phyloP scores from a whole-genome alignment of 2,888 invertebrate species.

The Drosophila sordidula region DNA sequence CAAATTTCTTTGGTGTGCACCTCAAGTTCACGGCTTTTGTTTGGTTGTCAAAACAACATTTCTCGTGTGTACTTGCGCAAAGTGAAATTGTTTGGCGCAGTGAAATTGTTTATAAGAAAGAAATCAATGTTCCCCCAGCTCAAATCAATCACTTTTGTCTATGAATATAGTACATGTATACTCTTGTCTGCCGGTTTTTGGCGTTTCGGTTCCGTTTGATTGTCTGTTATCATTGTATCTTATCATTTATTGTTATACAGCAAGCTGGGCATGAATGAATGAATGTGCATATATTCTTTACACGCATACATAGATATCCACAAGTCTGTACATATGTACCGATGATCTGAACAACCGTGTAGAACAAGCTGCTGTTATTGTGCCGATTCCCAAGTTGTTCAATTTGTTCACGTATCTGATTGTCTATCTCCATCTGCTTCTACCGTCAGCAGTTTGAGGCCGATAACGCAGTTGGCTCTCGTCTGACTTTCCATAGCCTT shows the following conservation, averaged over 20 bases:
- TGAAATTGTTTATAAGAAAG: conserved; percentile 37
- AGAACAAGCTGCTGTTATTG: conserved; percentile 47
- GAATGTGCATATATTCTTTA: background rate
- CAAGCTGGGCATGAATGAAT: conserved; percentile 28
- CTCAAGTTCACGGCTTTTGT: conserved; percentile 70
- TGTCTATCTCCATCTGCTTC: conserved; percentile 27
- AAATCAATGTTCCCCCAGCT: conserved; percentile 17
- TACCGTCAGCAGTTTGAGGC: conserved; percentile 24
- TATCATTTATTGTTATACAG: conserved; percentile 45
- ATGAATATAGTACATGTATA: background rate
- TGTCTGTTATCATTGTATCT: conserved; percentile 37
- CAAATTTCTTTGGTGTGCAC: conserved; percentile 32
- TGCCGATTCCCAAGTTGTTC: conserved; percentile 66
- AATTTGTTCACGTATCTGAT: conserved; percentile 53
- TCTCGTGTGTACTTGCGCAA: conserved; percentile 45
- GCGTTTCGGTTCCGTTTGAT: conserved; percentile 6
- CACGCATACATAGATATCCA: conserved; percentile 3
- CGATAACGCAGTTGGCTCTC: conserved; percentile 34
- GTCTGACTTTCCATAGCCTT: conserved; percentile 14
- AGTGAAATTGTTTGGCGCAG: conserved; percentile 52
- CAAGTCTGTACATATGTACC: conserved; percentile 19
- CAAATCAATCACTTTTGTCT: conserved; percentile 1
- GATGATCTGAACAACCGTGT: conserved; percentile 41
- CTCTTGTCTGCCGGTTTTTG: conserved; percentile 1
- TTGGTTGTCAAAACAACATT: conserved; percentile 67